A percentile compares a stretch with the other conserved stretches of the same genome.
These are phyloP conservation scores for Pharmacophagus antenor DNA, from an alignment of 2,888 invertebrate species.

Conservation along the genomic window DNA sequence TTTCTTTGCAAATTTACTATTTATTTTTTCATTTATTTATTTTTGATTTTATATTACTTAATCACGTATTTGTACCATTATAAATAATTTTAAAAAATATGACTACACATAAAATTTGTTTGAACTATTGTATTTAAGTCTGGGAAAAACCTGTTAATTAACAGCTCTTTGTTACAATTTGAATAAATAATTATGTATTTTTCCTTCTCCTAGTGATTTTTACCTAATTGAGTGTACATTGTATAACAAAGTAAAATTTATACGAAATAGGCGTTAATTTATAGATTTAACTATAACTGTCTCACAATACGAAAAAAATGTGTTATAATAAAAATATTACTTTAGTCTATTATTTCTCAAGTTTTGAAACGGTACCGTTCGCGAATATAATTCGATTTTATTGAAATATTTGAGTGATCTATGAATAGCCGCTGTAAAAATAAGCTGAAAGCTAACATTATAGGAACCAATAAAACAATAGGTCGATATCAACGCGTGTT, in stretches of 20 bases:
- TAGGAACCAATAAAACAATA: conserved; percentile 69
- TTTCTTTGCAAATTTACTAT: no score
- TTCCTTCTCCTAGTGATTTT: no score
- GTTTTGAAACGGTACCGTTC: conserved; percentile 21
- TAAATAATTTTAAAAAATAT: no score
- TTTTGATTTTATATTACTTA: no score
- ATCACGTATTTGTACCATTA: no score
- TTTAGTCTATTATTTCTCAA: conserved; percentile 21
- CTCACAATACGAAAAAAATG: conserved; percentile 4
- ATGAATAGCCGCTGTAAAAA: conserved; percentile 34
- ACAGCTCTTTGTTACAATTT: neutral
- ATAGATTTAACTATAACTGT: neutral
- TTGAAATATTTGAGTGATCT: conserved; percentile 36
- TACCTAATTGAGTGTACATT: neutral
- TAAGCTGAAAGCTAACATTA: conserved; percentile 47
- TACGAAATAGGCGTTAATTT: neutral
- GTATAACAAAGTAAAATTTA: neutral
- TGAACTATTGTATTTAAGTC: no score
- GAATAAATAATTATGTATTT: neutral
- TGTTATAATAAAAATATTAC: conserved; percentile 30
- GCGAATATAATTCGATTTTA: conserved; percentile 34
- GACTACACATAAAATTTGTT: no score
- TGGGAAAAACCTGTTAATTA: neutral
- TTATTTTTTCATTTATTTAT: no score
- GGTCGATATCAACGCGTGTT: conserved; percentile 56